Percentiles rank a stretch among this genome's conserved stretches.
These are phyloP conservation scores for Rhingia rostrata DNA, from an alignment of 2,888 invertebrate genomes.

Conservation along the genomic window DNA sequence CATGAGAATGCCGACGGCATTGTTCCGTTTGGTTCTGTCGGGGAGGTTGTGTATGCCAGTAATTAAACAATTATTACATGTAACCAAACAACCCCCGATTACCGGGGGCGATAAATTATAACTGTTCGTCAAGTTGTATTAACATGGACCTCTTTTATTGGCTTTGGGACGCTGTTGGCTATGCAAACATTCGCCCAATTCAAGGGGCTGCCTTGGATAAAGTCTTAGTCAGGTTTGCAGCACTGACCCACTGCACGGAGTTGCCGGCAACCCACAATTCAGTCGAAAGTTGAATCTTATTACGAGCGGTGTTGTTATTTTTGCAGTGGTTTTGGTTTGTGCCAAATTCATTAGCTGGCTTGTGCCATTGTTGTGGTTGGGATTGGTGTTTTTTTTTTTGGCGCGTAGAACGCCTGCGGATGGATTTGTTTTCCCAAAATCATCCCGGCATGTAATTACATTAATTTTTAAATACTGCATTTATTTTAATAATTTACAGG, in stretches of 20 bases:
- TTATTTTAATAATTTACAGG: conserved; percentile 75
- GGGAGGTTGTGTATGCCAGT: conserved; percentile 57
- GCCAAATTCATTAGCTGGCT: conserved; percentile 44
- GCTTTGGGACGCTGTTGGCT: conserved; percentile 62
- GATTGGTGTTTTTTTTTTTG: conserved; percentile 49
- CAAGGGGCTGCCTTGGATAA: conserved; percentile 13
- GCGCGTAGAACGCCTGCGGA: conserved; percentile 63
- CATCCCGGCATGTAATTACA: conserved; percentile 75
- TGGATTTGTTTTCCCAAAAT: conserved; percentile 70
- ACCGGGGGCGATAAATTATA: conserved; percentile 68
- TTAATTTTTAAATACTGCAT: conserved; percentile 76
- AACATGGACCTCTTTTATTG: conserved; percentile 60
- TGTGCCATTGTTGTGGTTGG: conserved; percentile 57
- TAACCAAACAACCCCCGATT: conserved; percentile 71
- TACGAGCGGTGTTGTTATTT: conserved; percentile 30
- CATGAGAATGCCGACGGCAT: conserved; percentile 73
- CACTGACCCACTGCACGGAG: conserved; percentile 67
- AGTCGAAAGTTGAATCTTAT: neutral
- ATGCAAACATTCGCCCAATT: conserved; percentile 60
- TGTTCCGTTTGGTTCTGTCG: conserved; percentile 41
- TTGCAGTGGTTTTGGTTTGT: conserved; percentile 43
- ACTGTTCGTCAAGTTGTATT: conserved; percentile 63
- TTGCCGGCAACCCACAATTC: conserved; percentile 19
- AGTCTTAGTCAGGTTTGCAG: conserved; percentile 55
- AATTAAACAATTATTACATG: conserved; percentile 75